Base-by-base conservation (phyloP, 2,797 vertebrate species). In the Gephyroberyx darwinii region DNA sequence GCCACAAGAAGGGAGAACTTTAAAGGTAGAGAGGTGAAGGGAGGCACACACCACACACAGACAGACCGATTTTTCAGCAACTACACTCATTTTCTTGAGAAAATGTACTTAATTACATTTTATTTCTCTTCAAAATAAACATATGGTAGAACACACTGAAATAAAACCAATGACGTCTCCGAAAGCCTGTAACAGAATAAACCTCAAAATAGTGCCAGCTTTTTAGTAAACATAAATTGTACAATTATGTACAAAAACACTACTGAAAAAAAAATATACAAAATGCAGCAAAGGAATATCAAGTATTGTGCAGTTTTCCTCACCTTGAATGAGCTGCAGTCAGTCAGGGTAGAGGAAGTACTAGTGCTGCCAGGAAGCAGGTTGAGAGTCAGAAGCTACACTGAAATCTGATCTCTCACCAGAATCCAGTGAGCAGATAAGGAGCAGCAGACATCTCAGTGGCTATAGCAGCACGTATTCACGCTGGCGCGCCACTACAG, bases 91-190 rank as follows among this genome's bases (percentile, higher is more conserved):
- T 43, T 26, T 90, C 91, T 90, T 95, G 93, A 69, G 73, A 82
- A 88, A 89, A 87, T 57, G 37, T 72, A 84, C 64, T 76, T 75
- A 80, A 94, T 95, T 95, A 92, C 88, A 92, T 88, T 92, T 90
- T 86, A 89, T 94, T 89, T 92, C 89, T 94, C 89, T 91, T 89
- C 90, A 94, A 96, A 97, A 96, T 96, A 95, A 95, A 93, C 88
- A 94, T 93, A 94, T 84, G 92, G 88, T 90, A 83, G 88, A 87
- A 87, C 65, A 88, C 88, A 92, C 89, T 73, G 71, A 93, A 93
- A 92, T 82, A 78, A 92, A 84, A 94, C 89, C 90, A 88, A 86
- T 90, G 88, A 89, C 82, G 89, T 92, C 89, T 92, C 91, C 91
- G 86, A 82, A 85, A 85, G 78, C 81, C 77, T 83, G 78, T 88